Evolutionary conservation across 2,113 vertebrate species (phyloP).

Genomic region (Siniperca chuatsi): DNA sequence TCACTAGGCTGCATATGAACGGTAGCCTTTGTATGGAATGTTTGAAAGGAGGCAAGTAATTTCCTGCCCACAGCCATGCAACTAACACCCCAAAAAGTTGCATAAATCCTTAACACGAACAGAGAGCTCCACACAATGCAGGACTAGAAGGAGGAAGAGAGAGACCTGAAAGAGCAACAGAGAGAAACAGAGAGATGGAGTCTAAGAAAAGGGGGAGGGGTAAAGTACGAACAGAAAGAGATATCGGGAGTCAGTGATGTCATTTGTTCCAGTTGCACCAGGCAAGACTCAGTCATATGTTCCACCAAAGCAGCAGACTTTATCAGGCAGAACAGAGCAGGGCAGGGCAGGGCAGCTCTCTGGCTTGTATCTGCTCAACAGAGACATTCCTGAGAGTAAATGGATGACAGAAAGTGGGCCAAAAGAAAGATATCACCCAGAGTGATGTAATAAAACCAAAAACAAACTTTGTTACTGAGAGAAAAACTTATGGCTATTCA

Average conservation of each 20-base stretch:
- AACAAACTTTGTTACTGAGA: slow-evolving; percentile 10
- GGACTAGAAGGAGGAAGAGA: slow-evolving; percentile 27
- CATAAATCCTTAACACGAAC: slow-evolving; percentile 59
- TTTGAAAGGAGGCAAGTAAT: slow-evolving; percentile 69
- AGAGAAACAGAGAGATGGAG: slow-evolving; percentile 41
- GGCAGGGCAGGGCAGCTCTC: slow-evolving; percentile 61
- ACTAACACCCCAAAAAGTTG: slow-evolving; percentile 66
- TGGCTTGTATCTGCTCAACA: slow-evolving; percentile 68
- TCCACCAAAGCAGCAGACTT: slow-evolving; percentile 68
- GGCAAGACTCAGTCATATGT: slow-evolving; percentile 76
- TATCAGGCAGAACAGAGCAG: slow-evolving; percentile 77
- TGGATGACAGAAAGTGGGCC: slow-evolving; percentile 40
- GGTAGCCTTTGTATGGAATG: slow-evolving; percentile 62
- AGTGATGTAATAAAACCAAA: slow-evolving; percentile 26
- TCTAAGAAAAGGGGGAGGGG: slow-evolving; percentile 5
- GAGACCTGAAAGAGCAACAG: slow-evolving; percentile 24
- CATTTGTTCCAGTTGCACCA: slow-evolving; percentile 81
- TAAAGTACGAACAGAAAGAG: slow-evolving; percentile 60
- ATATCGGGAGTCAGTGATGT: slow-evolving; percentile 79
- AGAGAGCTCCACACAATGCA: slow-evolving; percentile 40
- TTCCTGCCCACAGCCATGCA: slow-evolving; percentile 67
- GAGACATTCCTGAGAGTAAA: slow-evolving; percentile 72
- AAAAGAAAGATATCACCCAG: slow-evolving; percentile 39
- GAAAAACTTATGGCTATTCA: background rate
- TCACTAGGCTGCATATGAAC: slow-evolving; percentile 64